Conservation (phyloP, 92 coral and sea anemone genomes). For the Palythoa grandis region DNA sequence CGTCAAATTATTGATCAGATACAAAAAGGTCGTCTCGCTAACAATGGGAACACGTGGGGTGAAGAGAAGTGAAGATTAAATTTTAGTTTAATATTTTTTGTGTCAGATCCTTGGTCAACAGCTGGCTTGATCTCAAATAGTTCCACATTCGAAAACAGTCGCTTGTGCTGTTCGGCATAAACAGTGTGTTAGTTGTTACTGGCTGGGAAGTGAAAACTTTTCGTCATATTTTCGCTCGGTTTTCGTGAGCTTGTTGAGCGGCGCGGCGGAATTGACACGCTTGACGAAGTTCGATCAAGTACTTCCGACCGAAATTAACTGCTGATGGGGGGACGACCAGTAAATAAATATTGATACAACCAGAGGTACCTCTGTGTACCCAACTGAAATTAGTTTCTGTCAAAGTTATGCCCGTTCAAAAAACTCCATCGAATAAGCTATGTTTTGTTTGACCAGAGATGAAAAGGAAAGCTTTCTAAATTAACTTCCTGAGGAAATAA, state of each 20-base stretch:
- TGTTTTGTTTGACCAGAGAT: slow-evolving; percentile 1
- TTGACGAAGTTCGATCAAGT: slow-evolving; percentile 45
- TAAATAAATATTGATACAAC: slow-evolving; percentile 60
- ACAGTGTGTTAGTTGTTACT: background rate
- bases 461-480: background rate
- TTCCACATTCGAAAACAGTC: background rate
- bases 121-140: slow-evolving; percentile 11
- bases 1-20: slow-evolving; percentile 37
- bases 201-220: background rate
- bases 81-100: background rate
- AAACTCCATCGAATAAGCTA: background rate
- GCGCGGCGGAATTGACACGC: slow-evolving; percentile 23
- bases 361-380: slow-evolving; percentile 23
- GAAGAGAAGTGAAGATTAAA: slow-evolving; percentile 33
- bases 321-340: slow-evolving; percentile 67
- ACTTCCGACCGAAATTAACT: slow-evolving; percentile 66
- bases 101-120: slow-evolving; percentile 13
- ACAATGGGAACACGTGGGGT: slow-evolving; percentile 48
- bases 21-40: slow-evolving; percentile 31
- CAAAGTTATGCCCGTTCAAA: background rate
- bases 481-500: slow-evolving; percentile 39
- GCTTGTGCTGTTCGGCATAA: background rate
- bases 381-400: slow-evolving; percentile 9
- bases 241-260: slow-evolving; percentile 26
- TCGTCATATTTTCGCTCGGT: background rate